Percentiles rank a stretch among this genome's conserved stretches.
Conservation (phyloP, 2,113 vertebrate species). For the Alces alces region DNA sequence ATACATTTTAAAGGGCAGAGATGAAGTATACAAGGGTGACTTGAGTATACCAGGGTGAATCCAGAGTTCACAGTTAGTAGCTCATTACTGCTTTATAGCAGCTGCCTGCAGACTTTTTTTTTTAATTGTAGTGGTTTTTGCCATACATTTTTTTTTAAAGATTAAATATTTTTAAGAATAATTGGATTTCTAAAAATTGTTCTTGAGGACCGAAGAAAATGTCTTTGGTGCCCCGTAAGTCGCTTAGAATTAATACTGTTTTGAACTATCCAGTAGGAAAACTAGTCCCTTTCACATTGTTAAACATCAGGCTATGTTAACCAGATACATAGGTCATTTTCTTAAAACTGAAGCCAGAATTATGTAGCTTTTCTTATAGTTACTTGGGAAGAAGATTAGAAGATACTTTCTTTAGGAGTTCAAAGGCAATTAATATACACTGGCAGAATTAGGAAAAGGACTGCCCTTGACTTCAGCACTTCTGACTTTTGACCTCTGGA, state of each 20-base stretch:
- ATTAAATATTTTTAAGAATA: neutral
- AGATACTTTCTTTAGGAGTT: conserved; percentile 5
- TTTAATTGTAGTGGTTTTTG: neutral
- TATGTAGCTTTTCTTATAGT: conserved; percentile 24
- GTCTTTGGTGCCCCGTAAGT: neutral
- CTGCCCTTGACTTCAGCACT: neutral
- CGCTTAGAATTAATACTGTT: conserved; percentile 29
- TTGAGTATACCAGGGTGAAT: neutral
- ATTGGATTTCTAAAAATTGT: conserved; percentile 24
- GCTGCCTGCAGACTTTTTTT: neutral
- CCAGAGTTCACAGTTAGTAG: neutral
- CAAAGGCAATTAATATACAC: neutral
- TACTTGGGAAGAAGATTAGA: neutral
- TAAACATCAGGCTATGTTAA: neutral
- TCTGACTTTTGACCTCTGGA: neutral
- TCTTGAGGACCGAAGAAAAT: conserved; percentile 17
- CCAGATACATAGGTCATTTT: neutral
- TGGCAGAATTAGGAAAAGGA: neutral
- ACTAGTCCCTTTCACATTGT: neutral
- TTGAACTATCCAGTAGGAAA: neutral
- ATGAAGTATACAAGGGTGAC: neutral
- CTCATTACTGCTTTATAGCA: neutral
- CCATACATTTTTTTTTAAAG: neutral
- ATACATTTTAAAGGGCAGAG: neutral
- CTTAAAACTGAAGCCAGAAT: conserved; percentile 14